A percentile compares a stretch with the other conserved stretches of the same genome.
Evolutionary conservation across 2,797 vertebrate species (phyloP).

Genomic region (Ctenopoma multispine): DNA sequence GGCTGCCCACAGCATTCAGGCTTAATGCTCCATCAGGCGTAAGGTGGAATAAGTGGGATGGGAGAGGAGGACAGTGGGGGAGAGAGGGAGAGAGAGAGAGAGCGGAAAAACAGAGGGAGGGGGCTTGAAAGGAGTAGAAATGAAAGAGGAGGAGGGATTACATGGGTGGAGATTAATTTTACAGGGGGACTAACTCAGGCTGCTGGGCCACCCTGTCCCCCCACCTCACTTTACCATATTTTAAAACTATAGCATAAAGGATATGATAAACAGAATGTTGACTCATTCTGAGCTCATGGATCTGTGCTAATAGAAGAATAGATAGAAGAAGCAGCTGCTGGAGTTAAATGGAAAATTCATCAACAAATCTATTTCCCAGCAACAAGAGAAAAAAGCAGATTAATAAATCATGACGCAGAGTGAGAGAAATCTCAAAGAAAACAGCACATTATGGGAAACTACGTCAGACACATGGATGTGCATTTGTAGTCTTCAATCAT

Average conservation of each 20-base stretch:
- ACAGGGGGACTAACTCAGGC: conserved; percentile 1
- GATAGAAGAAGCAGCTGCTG: background rate
- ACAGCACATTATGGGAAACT: conserved; percentile 35
- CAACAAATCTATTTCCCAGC: conserved; percentile 28
- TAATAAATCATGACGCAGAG: conserved; percentile 60
- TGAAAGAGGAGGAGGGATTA: conserved; percentile 77
- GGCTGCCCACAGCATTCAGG: conserved; percentile 68
- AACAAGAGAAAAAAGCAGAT: conserved; percentile 13
- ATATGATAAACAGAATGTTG: conserved; percentile 16
- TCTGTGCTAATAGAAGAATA: conserved; percentile 1
- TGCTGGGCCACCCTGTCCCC: conserved; percentile 7
- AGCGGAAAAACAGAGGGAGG: conserved; percentile 62
- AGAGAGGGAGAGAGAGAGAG: conserved; percentile 48
- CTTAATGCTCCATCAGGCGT: conserved; percentile 81
- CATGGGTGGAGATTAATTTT: conserved; percentile 63
- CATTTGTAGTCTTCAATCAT: background rate
- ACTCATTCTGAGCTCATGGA: conserved; percentile 35
- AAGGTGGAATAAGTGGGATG: conserved; percentile 80
- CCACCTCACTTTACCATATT: background rate
- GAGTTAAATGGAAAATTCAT: conserved; percentile 66
- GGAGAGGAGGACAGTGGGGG: conserved; percentile 58
- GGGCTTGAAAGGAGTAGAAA: conserved; percentile 54
- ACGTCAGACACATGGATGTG: conserved; percentile 2
- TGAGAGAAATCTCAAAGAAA: conserved; percentile 30
- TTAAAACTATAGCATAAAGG: background rate